Percentiles rank a stretch among this genome's conserved stretches.
Conservation (phyloP, 2,888 invertebrate genomes). For the Sclerodermus sp. region DNA sequence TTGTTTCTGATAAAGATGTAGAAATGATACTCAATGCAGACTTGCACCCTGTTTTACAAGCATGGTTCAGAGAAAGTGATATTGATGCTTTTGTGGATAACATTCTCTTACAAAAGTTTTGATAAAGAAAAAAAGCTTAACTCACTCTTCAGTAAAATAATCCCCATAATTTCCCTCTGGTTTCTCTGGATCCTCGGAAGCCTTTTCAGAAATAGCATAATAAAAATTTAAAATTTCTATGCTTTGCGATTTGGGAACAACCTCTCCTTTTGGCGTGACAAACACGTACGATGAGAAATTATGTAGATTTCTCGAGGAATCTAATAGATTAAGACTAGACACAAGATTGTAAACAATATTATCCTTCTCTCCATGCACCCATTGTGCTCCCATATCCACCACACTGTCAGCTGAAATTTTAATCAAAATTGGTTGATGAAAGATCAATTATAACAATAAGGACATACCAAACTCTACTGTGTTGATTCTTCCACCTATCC, state of each 20-base stretch:
- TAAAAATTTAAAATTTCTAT: constrained; percentile 49
- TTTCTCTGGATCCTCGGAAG: constrained; percentile 43
- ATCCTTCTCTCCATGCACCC: constrained; percentile 74
- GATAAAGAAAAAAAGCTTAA: constrained; percentile 16
- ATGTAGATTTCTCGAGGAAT: constrained; percentile 30
- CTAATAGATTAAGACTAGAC: constrained; percentile 51
- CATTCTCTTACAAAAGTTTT: constrained; percentile 37
- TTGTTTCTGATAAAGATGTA: constrained; percentile 39
- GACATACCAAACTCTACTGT: constrained; percentile 57
- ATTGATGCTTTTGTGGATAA: constrained; percentile 36
- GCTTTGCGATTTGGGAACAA: constrained; percentile 49
- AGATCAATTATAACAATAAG: not conserved
- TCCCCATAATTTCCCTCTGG: constrained; percentile 48
- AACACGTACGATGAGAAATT: constrained; percentile 37
- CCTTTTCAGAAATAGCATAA: constrained; percentile 49
- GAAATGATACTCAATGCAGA: constrained; percentile 25
- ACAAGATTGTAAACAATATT: constrained; percentile 66
- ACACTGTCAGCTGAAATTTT: constrained; percentile 57
- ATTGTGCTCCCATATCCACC: constrained; percentile 77
- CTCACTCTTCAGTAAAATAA: constrained; percentile 51
- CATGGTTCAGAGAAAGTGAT: constrained; percentile 43
- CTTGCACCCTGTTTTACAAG: constrained; percentile 45
- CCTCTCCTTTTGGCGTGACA: constrained; percentile 43
- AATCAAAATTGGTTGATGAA: not conserved
- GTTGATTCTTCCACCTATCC: constrained; percentile 60